phyloP scores from a whole-genome alignment of 2,797 vertebrate species.

The Brachymystax lenok region DNA sequence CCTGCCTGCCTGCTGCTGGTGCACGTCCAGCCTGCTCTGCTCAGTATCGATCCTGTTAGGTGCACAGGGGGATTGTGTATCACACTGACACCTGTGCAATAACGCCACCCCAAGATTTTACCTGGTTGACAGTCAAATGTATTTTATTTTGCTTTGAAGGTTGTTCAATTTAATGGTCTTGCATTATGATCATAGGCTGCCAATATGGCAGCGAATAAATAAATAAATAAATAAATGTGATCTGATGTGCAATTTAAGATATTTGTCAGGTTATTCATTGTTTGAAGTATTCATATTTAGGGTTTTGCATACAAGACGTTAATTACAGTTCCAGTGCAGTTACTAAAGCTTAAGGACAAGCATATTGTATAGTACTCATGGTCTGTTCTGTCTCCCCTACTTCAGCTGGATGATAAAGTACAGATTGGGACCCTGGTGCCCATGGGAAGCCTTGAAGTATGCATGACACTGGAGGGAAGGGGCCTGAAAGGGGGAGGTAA shows the following conservation, averaged over 20 bases:
- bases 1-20: slow-evolving; percentile 1
- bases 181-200: slow-evolving; percentile 6
- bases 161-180: background rate
- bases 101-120: slow-evolving; percentile 13
- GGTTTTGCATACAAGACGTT: background rate
- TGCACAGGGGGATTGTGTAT: slow-evolving; percentile 35
- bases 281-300: background rate
- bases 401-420: slow-evolving; percentile 81
- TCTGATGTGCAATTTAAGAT: background rate
- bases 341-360: background rate
- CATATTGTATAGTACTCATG: slow-evolving; percentile 2
- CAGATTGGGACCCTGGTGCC: slow-evolving; percentile 80
- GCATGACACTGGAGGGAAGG: slow-evolving; percentile 85
- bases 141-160: slow-evolving; percentile 3
- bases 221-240: background rate
- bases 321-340: background rate
- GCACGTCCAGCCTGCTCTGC: slow-evolving; percentile 26
- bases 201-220: background rate
- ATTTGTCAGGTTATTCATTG: background rate
- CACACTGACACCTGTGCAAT: slow-evolving; percentile 37
- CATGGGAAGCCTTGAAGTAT: slow-evolving; percentile 77
- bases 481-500: slow-evolving; percentile 95
- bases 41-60: slow-evolving; percentile 51
- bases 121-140: slow-evolving; percentile 10
- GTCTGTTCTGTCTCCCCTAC: slow-evolving; percentile 15